Base-by-base conservation (phyloP, 2,888 invertebrate species). In the Lepidocyrtoides sp. region DNA sequence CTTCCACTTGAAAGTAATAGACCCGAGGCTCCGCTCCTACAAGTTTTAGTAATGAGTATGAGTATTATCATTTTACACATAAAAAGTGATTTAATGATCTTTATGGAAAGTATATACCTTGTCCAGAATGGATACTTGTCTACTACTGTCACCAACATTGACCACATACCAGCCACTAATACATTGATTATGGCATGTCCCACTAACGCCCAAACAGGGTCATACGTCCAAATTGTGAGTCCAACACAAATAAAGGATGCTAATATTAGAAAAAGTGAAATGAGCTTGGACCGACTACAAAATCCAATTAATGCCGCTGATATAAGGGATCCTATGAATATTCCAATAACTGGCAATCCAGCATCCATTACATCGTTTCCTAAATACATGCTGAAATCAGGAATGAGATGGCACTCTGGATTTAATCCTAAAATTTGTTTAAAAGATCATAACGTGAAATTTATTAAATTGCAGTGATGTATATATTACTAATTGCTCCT, bases 351-450 rank as follows among this genome's bases (percentile, higher is more conserved):
- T 10, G 94, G 94, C 1, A 94, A 83, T 10, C 93, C 93, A 20
- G 93, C 92, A 75, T 94, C 94, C 57, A 93, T 91, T 89, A 94
- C 87, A 83, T 94, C 94, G 63, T 92, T 93, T 44, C 92, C 89
- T 29, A 94, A 88, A 32, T 94, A 91, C 94, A 93, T 94, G 84
- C 92, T 93, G 82, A 94, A 94, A 75, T 94, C 94, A 1, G 94
- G 94, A 79, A 94, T 94, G 14, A 94, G 86, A 54, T 91, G 94
- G 83, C 94, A 94, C 12, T 90, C 89, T 8, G 93, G 93, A 84
- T 94, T 92, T 8, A 93, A 79, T 4, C 94, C 94, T 94, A 66
- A 20, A 91, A 60, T 32, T 57, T 12, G 17, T 57, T 10, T 17
- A 14, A n/a, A 48, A n/a, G n/a, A 60, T 60, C 14, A 29, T 36